Percentiles rank a stretch among this genome's conserved stretches.
Evolutionary conservation across 1,140 invertebrate genomes (phyloP).

Genomic region (Ridgeia piscesae): DNA sequence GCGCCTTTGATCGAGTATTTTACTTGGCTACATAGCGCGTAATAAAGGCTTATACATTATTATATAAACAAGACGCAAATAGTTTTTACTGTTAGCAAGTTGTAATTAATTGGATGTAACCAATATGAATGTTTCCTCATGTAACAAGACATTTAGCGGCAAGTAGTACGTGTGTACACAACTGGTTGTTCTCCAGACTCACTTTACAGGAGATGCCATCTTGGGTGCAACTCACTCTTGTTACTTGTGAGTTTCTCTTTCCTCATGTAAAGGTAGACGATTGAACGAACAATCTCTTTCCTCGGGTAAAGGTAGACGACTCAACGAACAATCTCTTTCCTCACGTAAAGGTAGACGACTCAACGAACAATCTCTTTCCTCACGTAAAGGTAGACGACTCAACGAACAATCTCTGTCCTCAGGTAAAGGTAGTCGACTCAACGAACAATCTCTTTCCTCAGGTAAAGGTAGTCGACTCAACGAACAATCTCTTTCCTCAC

Average conservation of each 20-base stretch:
- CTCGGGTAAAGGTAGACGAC: background rate
- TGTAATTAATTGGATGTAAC: too few species aligned
- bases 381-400: background rate
- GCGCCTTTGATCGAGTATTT: too few species aligned
- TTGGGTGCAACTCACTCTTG: too few species aligned
- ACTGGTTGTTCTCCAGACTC: too few species aligned
- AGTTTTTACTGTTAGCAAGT: too few species aligned
- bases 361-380: background rate
- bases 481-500: background rate
- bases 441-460: background rate
- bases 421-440: background rate
- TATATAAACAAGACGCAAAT: too few species aligned
- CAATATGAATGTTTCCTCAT: too few species aligned
- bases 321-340: background rate
- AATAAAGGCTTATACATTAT: too few species aligned
- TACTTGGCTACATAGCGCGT: too few species aligned
- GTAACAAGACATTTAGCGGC: too few species aligned
- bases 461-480: background rate
- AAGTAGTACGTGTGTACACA: too few species aligned
- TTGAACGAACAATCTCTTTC: background rate
- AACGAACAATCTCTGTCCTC: background rate
- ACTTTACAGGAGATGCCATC: too few species aligned
- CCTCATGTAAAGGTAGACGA: background rate
- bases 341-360: background rate
- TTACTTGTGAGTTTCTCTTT: background rate